Evolutionary conservation across 2,797 vertebrate species (phyloP), one percentile per base, ranked within the genome.

Genomic region (Gymnothorax javanicus): DNA sequence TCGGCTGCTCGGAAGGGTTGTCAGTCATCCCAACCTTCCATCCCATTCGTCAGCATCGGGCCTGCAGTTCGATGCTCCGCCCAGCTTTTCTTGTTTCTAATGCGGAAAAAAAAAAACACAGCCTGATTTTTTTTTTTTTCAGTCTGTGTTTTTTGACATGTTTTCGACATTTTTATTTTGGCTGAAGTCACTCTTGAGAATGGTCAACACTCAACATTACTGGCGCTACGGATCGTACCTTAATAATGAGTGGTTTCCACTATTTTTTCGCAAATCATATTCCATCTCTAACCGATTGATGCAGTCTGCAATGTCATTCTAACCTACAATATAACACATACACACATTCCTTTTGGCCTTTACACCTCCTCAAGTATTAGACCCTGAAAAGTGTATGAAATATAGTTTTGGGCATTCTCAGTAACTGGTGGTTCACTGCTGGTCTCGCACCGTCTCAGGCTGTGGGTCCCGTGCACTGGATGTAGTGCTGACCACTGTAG

Each of bases 221-320:
- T 73, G 2, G 71, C 84, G 52, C 64, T 86, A 83, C 88, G 85
- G 84, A 83, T 84, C 54, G 81, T 50, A 71, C 58, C 57, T 1
- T 86, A 81, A 73, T 89, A 1, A 88, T 84, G 71, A 59, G 75
- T 90, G 67, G n/a, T 15, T 54, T 81, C 79, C 17, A 12, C 52
- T 87, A 86, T 69, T 73, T 89, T 69, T 33, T 88, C 86, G 62
- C 81, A 82, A 88, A 91, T 93, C 83, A 87, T 71, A 92, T 94
- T 91, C 87, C 94, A 91, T 93, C 73, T 88, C 88, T 89, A 94
- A 93, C 91, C 91, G 90, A 94, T 95, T 96, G 94, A 95, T 94
- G 93, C 92, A 91, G 94, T 95, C 93, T 95, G 94, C 94, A 95
- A 95, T 94, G 94, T 94, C 94, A 95, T 95, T 95, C 88, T 92